These are phyloP conservation scores for Conchocele bisecta DNA, from an alignment of 2,888 invertebrate genomes.

Conservation along the genomic window DNA sequence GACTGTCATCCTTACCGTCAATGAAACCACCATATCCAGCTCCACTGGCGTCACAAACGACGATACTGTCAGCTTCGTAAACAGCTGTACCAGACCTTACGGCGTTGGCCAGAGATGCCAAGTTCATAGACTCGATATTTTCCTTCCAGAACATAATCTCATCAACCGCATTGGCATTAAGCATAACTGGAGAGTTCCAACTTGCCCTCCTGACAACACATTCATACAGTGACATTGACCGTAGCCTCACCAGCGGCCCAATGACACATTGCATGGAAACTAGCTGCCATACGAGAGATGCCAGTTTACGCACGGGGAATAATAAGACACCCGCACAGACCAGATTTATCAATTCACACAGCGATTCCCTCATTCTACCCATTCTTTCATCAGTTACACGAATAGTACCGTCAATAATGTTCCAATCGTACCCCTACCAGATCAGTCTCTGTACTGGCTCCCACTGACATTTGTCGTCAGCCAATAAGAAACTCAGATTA, in stretches of 20 bases:
- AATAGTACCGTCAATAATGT: neutral
- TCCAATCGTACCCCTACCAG: slow-evolving; percentile 11
- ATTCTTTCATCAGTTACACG: slow-evolving; percentile 6
- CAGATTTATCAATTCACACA: neutral
- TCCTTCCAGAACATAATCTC: slow-evolving; percentile 5
- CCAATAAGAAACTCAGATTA: neutral
- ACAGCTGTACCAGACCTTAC: too few relatives aligned
- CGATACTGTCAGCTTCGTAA: neutral
- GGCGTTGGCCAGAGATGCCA: neutral
- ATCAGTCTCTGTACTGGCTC: neutral
- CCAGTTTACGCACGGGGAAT: neutral
- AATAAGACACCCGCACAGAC: neutral
- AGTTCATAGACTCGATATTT: slow-evolving; percentile 1
- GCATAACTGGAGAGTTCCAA: neutral
- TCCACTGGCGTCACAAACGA: slow-evolving; percentile 43
- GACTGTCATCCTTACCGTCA: neutral
- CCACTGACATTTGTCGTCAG: slow-evolving; percentile 14
- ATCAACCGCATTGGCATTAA: neutral
- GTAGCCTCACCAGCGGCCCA: neutral
- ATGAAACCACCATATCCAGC: slow-evolving; percentile 8
- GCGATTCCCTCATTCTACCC: neutral
- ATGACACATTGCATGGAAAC: slow-evolving; percentile 1
- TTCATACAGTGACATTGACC: neutral
- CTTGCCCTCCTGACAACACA: neutral
- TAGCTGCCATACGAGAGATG: neutral